Evolutionary conservation across 2,888 invertebrate genomes (phyloP), one percentile per base, ranked within the genome.

Genomic region (Oscheius sp.): DNA sequence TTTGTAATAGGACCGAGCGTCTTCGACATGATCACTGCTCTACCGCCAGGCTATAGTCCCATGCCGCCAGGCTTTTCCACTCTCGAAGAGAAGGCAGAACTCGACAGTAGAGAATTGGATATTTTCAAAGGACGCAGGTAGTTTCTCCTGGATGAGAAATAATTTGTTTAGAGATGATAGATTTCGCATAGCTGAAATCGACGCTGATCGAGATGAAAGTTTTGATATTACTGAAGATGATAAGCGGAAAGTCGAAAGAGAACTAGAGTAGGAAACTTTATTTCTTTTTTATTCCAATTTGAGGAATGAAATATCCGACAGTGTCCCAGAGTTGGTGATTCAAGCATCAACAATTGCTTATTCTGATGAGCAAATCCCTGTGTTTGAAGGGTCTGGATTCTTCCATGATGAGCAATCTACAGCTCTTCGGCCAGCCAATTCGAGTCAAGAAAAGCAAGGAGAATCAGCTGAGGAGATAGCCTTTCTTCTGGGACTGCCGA

Each of bases 31-130:
- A 45, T 61, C 17, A 61, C 61, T 3, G 61, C 61, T 5, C 27
- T 61, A 27, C 61, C 61, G 23, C 61, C 61, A 2, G 61, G 61
- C 15, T 61, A 61, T 25, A 61, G 45, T 42, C 61, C 61, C 2
- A 42, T 45, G 45, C 61, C 61, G 6, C 61, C 61, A 27, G 61
- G 61, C 8, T 61, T 61, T 29, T 27, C 17, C 10, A 45, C 39
- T 6, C 31, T 31, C 4, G 27, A 61, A 25, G 61, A 61, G 29
- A 42, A 45, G 29, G n/a, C 12, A 20, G 20, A 17, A 34, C 17
- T 55, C 17, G 5, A 23, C 20, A 48, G 23, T 23, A 48, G 25
- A 25, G 48, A 25, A 48, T 25, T 25, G 12, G 48, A 20, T 5
- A 48, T 48, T 23, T 48, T 33, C 12, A 34, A 55, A n/a, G 20